These are phyloP conservation scores for Conops quadrifasciatus DNA, from an alignment of 2,888 invertebrate species.

Conservation along the genomic window DNA sequence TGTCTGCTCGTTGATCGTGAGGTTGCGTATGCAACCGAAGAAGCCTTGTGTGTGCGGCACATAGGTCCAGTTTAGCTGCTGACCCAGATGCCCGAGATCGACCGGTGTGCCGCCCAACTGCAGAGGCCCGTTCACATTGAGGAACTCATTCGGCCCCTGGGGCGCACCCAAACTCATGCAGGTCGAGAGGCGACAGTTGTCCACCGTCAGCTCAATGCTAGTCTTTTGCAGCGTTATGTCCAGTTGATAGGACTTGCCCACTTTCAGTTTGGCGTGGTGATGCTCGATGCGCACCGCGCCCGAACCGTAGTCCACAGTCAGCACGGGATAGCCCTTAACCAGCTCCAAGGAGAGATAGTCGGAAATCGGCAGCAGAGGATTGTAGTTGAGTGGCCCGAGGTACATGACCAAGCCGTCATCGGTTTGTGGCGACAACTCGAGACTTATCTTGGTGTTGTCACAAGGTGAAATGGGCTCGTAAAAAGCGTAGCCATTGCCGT, in stretches of 20 bases:
- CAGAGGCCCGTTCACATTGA: slow-evolving; percentile 86
- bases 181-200: slow-evolving; percentile 75
- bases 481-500: slow-evolving; percentile 92
- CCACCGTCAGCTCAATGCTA: slow-evolving; percentile 80
- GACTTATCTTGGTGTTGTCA: slow-evolving; percentile 80
- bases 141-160: slow-evolving; percentile 75
- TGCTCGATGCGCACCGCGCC: slow-evolving; percentile 78
- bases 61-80: slow-evolving; percentile 75
- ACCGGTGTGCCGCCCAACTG: slow-evolving; percentile 83
- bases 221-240: slow-evolving; percentile 76
- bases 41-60: slow-evolving; percentile 78
- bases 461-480: slow-evolving; percentile 89
- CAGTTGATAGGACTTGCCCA: slow-evolving; percentile 87
- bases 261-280: slow-evolving; percentile 76
- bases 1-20: slow-evolving; percentile 85
- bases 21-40: slow-evolving; percentile 89
- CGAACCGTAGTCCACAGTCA: slow-evolving; percentile 88
- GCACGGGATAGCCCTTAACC: slow-evolving; percentile 80
- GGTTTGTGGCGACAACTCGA: slow-evolving; percentile 81
- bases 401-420: slow-evolving; percentile 89
- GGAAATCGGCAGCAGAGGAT: slow-evolving; percentile 72
- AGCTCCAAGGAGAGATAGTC: slow-evolving; percentile 94
- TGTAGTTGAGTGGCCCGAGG: slow-evolving; percentile 80
- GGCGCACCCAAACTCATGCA: slow-evolving; percentile 78
- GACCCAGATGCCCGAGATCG: slow-evolving; percentile 71